Evolutionary conservation across 1,140 invertebrate species (phyloP).

Genomic region (Aphaenogaster floridana): DNA sequence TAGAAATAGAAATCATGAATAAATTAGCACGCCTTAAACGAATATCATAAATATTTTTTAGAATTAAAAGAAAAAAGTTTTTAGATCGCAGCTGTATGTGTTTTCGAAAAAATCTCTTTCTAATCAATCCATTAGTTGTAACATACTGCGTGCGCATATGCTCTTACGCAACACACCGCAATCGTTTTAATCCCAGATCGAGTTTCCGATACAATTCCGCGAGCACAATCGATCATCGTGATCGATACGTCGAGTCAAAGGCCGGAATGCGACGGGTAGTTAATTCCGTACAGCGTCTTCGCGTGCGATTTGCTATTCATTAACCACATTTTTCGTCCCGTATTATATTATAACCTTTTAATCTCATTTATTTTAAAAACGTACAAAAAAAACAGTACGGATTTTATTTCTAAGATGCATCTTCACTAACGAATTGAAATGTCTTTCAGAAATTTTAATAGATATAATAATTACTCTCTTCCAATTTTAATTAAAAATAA

Average conservation of each 20-base stretch:
- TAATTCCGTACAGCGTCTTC: slow-evolving; percentile 60
- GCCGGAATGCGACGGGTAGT: slow-evolving; percentile 39
- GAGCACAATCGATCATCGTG: slow-evolving; percentile 78
- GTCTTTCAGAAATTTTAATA: slow-evolving; percentile 3
- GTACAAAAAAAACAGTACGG: not conserved
- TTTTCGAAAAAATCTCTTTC: slow-evolving; percentile 19
- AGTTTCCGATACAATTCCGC: slow-evolving; percentile 76
- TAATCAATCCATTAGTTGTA: slow-evolving; percentile 38
- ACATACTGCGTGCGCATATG: slow-evolving; percentile 1
- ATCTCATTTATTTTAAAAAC: not conserved
- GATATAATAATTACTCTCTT: not conserved
- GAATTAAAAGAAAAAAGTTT: not conserved
- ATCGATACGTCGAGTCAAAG: slow-evolving; percentile 69
- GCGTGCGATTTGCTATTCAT: slow-evolving; percentile 51
- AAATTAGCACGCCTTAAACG: not conserved
- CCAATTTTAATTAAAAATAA: not conserved
- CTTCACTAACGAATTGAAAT: not conserved
- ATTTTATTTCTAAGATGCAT: slow-evolving; percentile 22
- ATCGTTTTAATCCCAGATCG: slow-evolving; percentile 75
- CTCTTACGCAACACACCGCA: slow-evolving; percentile 66
- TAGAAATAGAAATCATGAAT: not conserved
- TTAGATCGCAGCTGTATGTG: not conserved
- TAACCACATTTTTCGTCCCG: slow-evolving; percentile 38
- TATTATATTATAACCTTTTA: not conserved
- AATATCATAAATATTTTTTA: slow-evolving; percentile 11